Base-by-base conservation (phyloP, 2,888 invertebrate genomes). In the Colostygia pectinataria region DNA sequence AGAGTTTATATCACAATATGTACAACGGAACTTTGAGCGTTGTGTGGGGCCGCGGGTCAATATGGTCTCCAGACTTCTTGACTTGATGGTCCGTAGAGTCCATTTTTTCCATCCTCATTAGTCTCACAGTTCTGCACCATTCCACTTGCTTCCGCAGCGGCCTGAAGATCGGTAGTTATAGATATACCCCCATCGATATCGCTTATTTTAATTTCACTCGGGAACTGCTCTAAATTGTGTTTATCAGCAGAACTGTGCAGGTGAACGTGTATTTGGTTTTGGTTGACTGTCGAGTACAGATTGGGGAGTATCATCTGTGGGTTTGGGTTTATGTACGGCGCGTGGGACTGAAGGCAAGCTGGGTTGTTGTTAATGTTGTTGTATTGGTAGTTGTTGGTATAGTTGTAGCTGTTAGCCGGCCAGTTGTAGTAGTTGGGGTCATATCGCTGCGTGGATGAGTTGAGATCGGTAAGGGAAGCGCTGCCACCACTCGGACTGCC, bases 211-310 rank as follows among this genome's bases (percentile, higher is more conserved):
- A 93, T 86, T 64, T 92, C 91, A 56, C 89, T 83, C 34, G 92
- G 91, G 53, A 93, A 93, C 69, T 93, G 93, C 60, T 94, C 94
- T 59, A 93, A 64, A 59, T 93, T 93, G 59, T 93, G 80, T 74
- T 93, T 94, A 41, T 94, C 94, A 4, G 91, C 83, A 10, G 92
- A 86, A 38, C 93, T 93, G 77, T 96, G 96, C 18, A 95, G 79
- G 68, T 96, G 96, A 13, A 96, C 91, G 72, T 96, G 96, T 53
- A 96, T 96, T 89, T 96, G 95, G 78, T 96, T 96, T 80, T 96
- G 96, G 75, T 96, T 96, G 42, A 96, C 95, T 14, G 96, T 96
- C 29, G 96, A 95, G 77, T 95, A 95, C 0, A 96, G 86, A 67
- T 95, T 95, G 0, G 96, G 96, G 0, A 96, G 91, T 12, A 96